Percentiles rank a stretch among this genome's conserved stretches.
phyloP scores from a whole-genome alignment of 2,888 invertebrate genomes.

The Anthrax anthrax region DNA sequence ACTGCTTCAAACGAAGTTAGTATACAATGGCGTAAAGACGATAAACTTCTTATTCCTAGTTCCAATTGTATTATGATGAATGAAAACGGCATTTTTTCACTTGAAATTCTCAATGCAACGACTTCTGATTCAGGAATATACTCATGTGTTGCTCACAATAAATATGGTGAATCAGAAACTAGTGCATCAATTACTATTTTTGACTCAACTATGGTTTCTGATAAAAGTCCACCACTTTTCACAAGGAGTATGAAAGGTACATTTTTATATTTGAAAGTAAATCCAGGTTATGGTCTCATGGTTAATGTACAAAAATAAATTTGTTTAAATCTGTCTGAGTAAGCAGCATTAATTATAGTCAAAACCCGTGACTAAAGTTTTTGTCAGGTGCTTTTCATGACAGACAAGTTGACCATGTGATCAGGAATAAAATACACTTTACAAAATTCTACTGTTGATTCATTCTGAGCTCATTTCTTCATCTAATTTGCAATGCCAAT shows the following conservation, averaged over 20 bases:
- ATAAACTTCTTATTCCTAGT: conserved; percentile 34
- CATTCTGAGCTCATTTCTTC: not conserved
- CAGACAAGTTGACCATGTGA: not conserved
- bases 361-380: not conserved
- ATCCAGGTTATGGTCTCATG: not conserved
- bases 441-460: not conserved
- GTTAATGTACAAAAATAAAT: not conserved
- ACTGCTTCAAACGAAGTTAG: conserved; percentile 54
- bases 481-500: not conserved
- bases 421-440: not conserved
- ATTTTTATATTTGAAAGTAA: conserved; percentile 13
- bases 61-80: conserved; percentile 32
- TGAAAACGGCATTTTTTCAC: conserved; percentile 46
- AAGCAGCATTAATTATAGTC: not conserved
- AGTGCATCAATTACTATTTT: conserved; percentile 31
- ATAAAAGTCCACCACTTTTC: conserved; percentile 32
- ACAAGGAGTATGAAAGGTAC: conserved; percentile 35
- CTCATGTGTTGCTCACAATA: conserved; percentile 61
- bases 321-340: not conserved
- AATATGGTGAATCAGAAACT: conserved; percentile 32
- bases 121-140: conserved; percentile 64
- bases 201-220: conserved; percentile 28
- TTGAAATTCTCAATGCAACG: conserved; percentile 55
- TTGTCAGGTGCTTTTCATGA: not conserved
- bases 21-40: conserved; percentile 62